These are phyloP conservation scores for Liparis tanakae DNA, from an alignment of 2,797 vertebrate species.

Conservation along the genomic window DNA sequence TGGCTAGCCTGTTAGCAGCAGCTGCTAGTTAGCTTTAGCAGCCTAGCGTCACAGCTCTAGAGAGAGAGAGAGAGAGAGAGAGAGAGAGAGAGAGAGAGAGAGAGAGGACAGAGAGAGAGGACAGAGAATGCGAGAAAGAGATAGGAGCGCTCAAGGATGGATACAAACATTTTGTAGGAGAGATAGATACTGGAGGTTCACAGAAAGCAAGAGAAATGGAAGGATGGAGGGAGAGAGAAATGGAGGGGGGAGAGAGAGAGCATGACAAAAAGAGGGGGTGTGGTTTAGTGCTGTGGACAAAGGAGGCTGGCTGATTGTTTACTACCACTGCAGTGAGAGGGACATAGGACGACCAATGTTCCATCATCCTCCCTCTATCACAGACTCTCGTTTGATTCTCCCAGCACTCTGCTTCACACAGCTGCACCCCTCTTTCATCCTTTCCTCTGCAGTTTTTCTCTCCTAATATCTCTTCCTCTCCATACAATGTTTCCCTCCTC, in stretches of 20 bases:
- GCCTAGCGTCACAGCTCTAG: slow-evolving; percentile 36
- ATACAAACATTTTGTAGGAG: not conserved
- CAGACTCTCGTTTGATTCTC: slow-evolving; percentile 3
- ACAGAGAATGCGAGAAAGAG: not conserved
- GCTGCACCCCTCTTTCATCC: not conserved
- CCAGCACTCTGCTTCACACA: not conserved
- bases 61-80: not conserved
- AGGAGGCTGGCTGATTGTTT: slow-evolving; percentile 84
- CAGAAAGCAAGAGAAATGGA: slow-evolving; percentile 16
- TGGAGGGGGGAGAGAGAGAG: slow-evolving; percentile 40
- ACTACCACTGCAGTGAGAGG: slow-evolving; percentile 77
- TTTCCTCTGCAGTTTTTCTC: slow-evolving; percentile 7
- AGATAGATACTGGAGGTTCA: slow-evolving; percentile 7
- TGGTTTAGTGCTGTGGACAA: slow-evolving; percentile 85
- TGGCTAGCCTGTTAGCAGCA: slow-evolving; percentile 49
- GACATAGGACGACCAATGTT: slow-evolving; percentile 40
- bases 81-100: not conserved
- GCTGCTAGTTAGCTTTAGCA: slow-evolving; percentile 62
- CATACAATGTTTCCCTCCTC: not conserved
- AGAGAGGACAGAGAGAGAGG: not conserved
- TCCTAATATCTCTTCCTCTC: slow-evolving; percentile 6
- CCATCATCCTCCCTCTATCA: slow-evolving; percentile 20
- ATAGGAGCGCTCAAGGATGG: not conserved
- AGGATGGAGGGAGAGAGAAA: slow-evolving; percentile 7
- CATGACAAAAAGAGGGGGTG: slow-evolving; percentile 85